Evolutionary conservation across 2,113 vertebrate species (phyloP).

Genomic region (Falcunculus frontatus): DNA sequence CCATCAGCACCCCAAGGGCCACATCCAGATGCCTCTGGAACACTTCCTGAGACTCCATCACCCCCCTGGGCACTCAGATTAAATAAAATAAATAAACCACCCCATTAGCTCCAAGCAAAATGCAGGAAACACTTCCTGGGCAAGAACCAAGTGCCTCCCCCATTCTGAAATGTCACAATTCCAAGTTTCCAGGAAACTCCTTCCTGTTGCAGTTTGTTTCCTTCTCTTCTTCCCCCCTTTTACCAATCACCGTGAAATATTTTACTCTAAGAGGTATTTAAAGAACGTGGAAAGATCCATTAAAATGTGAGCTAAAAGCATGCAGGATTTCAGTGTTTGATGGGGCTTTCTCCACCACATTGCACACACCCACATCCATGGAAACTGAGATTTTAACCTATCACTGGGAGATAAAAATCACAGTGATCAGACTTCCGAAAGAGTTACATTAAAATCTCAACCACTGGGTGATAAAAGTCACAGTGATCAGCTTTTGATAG

Average conservation of each 20-base stretch:
- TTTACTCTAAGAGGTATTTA: background rate
- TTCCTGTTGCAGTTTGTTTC: background rate
- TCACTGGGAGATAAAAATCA: background rate
- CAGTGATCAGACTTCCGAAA: background rate
- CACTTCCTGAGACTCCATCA: background rate
- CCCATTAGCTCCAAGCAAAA: background rate
- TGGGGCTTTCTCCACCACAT: rapidly evolving
- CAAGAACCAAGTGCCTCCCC: background rate
- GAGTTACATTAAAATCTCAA: background rate
- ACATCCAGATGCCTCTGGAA: background rate
- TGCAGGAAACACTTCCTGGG: background rate
- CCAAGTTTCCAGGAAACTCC: background rate
- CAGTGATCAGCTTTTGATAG: background rate
- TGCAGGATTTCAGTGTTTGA: background rate
- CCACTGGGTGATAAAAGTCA: background rate
- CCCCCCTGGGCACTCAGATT: background rate
- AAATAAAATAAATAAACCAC: background rate
- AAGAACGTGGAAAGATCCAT: background rate
- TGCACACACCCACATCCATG: background rate
- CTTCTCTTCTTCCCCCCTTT: background rate
- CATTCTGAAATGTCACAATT: background rate
- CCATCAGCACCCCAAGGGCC: background rate
- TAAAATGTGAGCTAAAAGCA: background rate
- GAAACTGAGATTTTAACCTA: background rate
- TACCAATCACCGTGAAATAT: background rate